phyloP scores from a whole-genome alignment of 2,113 vertebrate species.

The Spea multiplicata region DNA sequence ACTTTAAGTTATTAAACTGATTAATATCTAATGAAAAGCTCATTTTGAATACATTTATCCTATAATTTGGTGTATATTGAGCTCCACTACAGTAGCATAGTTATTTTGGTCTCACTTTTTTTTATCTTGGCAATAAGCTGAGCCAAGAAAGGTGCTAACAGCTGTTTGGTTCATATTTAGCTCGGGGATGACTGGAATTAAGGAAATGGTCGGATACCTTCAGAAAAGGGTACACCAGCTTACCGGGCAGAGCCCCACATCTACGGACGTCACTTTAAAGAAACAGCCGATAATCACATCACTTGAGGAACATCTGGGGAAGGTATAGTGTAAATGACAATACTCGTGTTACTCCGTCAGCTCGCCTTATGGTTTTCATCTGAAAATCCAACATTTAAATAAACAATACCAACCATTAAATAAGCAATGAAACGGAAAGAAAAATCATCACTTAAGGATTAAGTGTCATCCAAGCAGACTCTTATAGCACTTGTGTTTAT shows the following conservation, averaged over 20 bases:
- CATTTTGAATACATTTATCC: too few relatives aligned
- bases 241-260: slow-evolving; percentile 57
- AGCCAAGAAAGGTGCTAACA: slow-evolving; percentile 28
- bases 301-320: slow-evolving; percentile 68
- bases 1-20: too few relatives aligned
- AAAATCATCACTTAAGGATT: too few relatives aligned
- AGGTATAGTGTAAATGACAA: slow-evolving; percentile 63
- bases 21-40: too few relatives aligned
- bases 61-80: background rate
- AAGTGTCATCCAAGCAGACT: too few relatives aligned
- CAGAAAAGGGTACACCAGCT: slow-evolving; percentile 63
- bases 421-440: too few relatives aligned
- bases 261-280: slow-evolving; percentile 63
- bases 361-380: background rate
- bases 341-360: background rate
- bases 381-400: too few relatives aligned
- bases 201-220: slow-evolving; percentile 70
- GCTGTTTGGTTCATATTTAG: slow-evolving; percentile 59
- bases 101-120: slow-evolving; percentile 1
- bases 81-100: background rate
- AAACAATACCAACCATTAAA: too few relatives aligned
- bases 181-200: slow-evolving; percentile 60
- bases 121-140: background rate
- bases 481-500: too few relatives aligned
- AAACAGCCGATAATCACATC: slow-evolving; percentile 59